Evolutionary conservation across 92 coral and sea anemone genomes (phyloP).

Genomic region (Phenganax marumi): DNA sequence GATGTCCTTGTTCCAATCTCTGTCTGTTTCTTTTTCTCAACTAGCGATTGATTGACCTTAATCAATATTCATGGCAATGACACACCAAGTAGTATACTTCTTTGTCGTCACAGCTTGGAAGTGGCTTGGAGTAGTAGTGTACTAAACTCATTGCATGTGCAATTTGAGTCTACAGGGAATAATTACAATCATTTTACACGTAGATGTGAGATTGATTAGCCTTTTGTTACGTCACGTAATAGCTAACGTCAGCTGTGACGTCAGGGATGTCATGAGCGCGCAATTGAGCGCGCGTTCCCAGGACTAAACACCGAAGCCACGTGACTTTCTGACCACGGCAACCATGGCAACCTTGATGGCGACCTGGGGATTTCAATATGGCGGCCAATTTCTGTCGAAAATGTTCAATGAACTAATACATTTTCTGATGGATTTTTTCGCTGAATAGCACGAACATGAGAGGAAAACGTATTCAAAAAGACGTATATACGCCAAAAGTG

Average conservation of each 20-base stretch:
- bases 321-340: slow-evolving; percentile 42
- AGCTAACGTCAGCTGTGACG: not conserved
- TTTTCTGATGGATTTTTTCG: not conserved
- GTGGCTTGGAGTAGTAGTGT: slow-evolving; percentile 52
- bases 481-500: not conserved
- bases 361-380: slow-evolving; percentile 12
- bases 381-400: slow-evolving; percentile 1
- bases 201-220: not conserved
- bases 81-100: no score
- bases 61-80: slow-evolving; percentile 24
- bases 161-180: slow-evolving; percentile 44
- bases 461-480: not conserved
- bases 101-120: slow-evolving; percentile 45
- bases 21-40: slow-evolving; percentile 39
- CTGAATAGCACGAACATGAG: not conserved
- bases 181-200: no score
- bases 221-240: not conserved
- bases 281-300: not conserved
- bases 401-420: not conserved
- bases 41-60: slow-evolving; percentile 21
- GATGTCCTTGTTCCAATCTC: slow-evolving; percentile 41
- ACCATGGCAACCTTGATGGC: no score
- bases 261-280: not conserved
- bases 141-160: slow-evolving; percentile 48
- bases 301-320: slow-evolving; percentile 42